A percentile compares a stretch with the other conserved stretches of the same genome.
Conservation (phyloP, 2,888 invertebrate genomes). For the Bombyx huttoni region DNA sequence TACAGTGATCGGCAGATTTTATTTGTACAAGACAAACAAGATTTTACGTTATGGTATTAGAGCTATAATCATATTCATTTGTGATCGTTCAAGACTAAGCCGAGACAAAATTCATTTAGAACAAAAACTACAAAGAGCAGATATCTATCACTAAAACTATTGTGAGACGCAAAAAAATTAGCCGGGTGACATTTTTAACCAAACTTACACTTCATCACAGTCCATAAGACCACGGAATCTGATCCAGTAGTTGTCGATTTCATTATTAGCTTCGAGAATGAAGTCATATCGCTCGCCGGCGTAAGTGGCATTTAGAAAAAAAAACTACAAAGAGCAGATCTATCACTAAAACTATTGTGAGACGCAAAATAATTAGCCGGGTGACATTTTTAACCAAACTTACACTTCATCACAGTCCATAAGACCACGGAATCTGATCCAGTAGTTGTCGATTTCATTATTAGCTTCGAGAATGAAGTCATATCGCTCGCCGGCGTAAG, state of each 20-base stretch:
- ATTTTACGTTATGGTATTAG: too few relatives aligned
- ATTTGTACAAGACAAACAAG: too few relatives aligned
- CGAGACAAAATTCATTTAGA: too few relatives aligned
- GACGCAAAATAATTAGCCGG: slow-evolving; percentile 28
- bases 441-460: slow-evolving; percentile 80
- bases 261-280: slow-evolving; percentile 80
- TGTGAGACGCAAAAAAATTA: background rate
- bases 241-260: slow-evolving; percentile 83
- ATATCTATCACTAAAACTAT: too few relatives aligned
- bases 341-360: too few relatives aligned
- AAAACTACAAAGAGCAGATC: too few relatives aligned
- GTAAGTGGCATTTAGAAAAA: too few relatives aligned
- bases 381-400: slow-evolving; percentile 30
- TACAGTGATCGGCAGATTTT: too few relatives aligned
- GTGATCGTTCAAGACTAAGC: too few relatives aligned
- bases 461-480: slow-evolving; percentile 86
- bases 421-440: slow-evolving; percentile 86
- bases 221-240: slow-evolving; percentile 89
- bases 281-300: slow-evolving; percentile 93
- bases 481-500: slow-evolving; percentile 91
- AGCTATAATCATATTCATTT: too few relatives aligned
- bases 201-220: slow-evolving; percentile 77
- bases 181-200: slow-evolving; percentile 46
- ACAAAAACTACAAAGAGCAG: too few relatives aligned
- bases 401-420: slow-evolving; percentile 87